Conservation (phyloP, 2,113 vertebrate species). For the Mobula hypostoma region DNA sequence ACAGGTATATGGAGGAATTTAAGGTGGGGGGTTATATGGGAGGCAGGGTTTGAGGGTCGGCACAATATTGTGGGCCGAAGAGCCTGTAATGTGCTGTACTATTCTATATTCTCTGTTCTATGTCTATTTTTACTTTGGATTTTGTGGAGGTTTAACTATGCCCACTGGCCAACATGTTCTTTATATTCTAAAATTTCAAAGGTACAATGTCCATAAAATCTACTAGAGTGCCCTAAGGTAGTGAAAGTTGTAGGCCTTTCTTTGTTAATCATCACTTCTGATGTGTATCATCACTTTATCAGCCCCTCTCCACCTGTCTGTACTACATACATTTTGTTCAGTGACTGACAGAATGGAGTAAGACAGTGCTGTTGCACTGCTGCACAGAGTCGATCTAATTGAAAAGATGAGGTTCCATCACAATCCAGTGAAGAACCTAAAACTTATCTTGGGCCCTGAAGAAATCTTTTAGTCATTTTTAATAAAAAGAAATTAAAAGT, state of each 20-base stretch:
- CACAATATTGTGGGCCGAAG: no score
- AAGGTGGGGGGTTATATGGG: no score
- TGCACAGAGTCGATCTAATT: background rate
- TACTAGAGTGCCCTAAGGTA: background rate
- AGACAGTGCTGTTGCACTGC: background rate
- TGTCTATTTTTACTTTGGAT: background rate
- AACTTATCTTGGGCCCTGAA: background rate
- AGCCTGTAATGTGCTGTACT: no score
- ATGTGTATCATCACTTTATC: background rate
- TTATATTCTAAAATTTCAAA: background rate
- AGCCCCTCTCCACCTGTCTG: background rate
- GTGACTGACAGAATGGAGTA: background rate
- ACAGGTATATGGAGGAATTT: no score
- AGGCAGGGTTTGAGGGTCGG: no score
- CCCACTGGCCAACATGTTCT: background rate
- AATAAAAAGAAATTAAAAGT: slow-evolving; percentile 25
- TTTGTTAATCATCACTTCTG: background rate
- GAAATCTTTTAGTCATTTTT: background rate
- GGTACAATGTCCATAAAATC: background rate
- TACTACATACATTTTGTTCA: background rate
- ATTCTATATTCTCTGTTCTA: no score
- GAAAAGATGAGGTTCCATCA: background rate
- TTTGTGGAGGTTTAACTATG: background rate
- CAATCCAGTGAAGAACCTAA: background rate
- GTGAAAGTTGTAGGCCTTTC: background rate